Base-by-base conservation (phyloP, 2,113 vertebrate genomes). In the Cololabis saira region DNA sequence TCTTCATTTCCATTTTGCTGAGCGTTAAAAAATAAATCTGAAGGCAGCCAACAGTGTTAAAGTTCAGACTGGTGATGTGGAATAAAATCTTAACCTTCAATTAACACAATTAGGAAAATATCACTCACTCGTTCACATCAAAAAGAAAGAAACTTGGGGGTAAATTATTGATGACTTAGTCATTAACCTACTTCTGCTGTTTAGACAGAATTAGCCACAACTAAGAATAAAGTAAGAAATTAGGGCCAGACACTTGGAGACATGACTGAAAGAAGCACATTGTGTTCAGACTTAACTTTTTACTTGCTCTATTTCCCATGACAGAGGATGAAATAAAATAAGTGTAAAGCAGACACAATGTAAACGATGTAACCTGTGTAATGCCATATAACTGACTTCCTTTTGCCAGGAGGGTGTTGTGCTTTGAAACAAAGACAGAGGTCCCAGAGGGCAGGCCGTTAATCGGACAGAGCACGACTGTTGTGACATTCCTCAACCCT, bases 111-210 rank as follows among this genome's bases (percentile, higher is more conserved):
- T 37, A 9, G 10, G 33, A 37, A 37, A 37, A 37, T 37, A 37
- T 37, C 33, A 54, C 21, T 52, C 12, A 6, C 2, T 47, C n/a
- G 41, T 6, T 42, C 62, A 54, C 37, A 17, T 19, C 17, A 57
- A 61, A 33, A 84, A 17, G 22, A 51, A 40, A n/a, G 48, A 64
- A 72, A 82, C 48, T 64, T 70, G 40, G 67, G 66, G 67, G 60
- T 86, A 70, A 77, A 79, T 83, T 87, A 86, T 87, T 87, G 81
- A 79, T 40, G 33, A 81, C 59, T 80, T 22, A 67, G 43, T 83
- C 84, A 80, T 85, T 85, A 81, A 73, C 84, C 80, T 78, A 81
- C 74, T 87, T 83, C 59, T 69, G 43, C 67, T 84, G 65, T 84
- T 81, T 83, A 42, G 67, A 64, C 67, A 53, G 81, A 81, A 78